These are phyloP conservation scores for Cavia aperea DNA, from an alignment of 2,113 vertebrate species.

Conservation along the genomic window DNA sequence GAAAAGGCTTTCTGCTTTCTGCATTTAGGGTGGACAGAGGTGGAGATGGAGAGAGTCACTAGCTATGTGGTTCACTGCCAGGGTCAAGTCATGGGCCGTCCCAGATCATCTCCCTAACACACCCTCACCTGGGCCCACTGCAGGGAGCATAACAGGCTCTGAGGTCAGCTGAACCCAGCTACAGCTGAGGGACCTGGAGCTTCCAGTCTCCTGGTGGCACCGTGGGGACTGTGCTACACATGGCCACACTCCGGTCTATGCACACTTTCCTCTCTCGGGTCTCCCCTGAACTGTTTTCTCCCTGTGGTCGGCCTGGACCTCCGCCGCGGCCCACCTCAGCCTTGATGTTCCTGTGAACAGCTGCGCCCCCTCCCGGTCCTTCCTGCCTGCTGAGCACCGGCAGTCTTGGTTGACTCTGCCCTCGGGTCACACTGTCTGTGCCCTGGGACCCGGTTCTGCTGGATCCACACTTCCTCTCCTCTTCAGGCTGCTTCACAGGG, in stretches of 20 bases:
- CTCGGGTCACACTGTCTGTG: too few relatives aligned
- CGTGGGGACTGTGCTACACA: neutral
- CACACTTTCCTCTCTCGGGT: neutral
- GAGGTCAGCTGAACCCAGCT: neutral
- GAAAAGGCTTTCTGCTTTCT: neutral
- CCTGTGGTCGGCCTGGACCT: neutral
- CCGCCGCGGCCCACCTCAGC: fast-evolving
- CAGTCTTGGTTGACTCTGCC: fast-evolving
- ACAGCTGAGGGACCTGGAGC: neutral
- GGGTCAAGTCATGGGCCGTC: too few relatives aligned
- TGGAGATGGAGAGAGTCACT: neutral
- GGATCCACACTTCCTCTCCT: neutral
- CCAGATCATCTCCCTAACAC: too few relatives aligned
- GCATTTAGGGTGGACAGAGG: neutral
- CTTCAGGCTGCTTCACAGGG: neutral
- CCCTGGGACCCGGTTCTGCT: neutral
- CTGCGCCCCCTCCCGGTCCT: too few relatives aligned
- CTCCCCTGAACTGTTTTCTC: neutral
- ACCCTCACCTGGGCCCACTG: fast-evolving
- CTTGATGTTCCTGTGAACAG: neutral
- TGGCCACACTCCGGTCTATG: neutral
- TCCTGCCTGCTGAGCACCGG: neutral
- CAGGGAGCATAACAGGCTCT: fast-evolving
- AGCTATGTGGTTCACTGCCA: too few relatives aligned
- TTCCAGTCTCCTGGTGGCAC: too few relatives aligned